phyloP scores from a whole-genome alignment of 2,888 invertebrate species.

The Cybosia mesomella region DNA sequence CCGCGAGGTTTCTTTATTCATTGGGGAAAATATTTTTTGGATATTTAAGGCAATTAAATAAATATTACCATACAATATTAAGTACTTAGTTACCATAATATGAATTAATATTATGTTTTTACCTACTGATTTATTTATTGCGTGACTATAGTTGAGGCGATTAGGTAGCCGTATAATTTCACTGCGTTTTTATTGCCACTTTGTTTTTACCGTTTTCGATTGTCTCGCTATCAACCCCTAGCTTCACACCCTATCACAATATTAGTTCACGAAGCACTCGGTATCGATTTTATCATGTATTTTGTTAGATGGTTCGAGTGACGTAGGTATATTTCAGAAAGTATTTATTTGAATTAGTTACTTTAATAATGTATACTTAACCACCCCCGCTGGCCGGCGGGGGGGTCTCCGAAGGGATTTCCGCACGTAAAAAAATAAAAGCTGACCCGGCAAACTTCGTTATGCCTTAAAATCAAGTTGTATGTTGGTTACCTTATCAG shows the following conservation, averaged over 20 bases:
- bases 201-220: constrained; percentile 38
- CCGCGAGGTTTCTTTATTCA: no score
- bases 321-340: neutral
- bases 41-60: no score
- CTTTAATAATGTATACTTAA: no score
- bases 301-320: constrained; percentile 1
- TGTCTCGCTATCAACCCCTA: constrained; percentile 32
- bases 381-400: no score
- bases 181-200: constrained; percentile 53
- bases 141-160: constrained; percentile 33
- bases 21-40: no score
- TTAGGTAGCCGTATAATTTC: constrained; percentile 50
- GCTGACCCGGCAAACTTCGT: no score
- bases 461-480: no score
- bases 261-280: constrained; percentile 34
- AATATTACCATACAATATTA: neutral
- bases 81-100: no score
- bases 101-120: neutral
- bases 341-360: no score
- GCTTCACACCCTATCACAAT: constrained; percentile 40
- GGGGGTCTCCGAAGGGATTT: no score
- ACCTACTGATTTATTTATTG: neutral
- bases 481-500: no score
- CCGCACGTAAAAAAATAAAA: no score
- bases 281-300: constrained; percentile 17